Evolutionary conservation across 92 coral and sea anemone species (phyloP).

Genomic region (Actinostola sp.): DNA sequence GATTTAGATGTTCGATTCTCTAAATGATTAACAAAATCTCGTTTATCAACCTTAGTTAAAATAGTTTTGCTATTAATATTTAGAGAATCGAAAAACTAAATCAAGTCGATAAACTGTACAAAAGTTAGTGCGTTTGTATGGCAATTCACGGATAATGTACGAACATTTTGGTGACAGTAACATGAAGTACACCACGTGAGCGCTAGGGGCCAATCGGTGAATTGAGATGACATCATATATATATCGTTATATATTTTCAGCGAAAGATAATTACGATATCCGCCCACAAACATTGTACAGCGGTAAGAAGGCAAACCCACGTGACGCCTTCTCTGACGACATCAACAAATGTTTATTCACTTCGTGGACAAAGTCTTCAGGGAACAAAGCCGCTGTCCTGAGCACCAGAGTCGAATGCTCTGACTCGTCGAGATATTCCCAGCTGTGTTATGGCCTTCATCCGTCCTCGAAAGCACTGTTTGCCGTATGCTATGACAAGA

Average conservation of each 20-base stretch:
- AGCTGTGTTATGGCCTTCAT: slow-evolving; percentile 1
- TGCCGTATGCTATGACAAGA: slow-evolving; percentile 2
- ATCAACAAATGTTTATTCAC: slow-evolving; percentile 13
- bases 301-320: background rate
- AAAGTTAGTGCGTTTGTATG: too few species aligned
- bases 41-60: too few species aligned
- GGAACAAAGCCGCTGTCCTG: background rate
- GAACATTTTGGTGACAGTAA: too few species aligned
- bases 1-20: too few species aligned
- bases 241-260: background rate
- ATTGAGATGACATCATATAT: background rate
- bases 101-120: too few species aligned
- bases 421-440: background rate
- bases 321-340: slow-evolving; percentile 9
- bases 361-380: slow-evolving; percentile 1
- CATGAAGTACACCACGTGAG: too few species aligned
- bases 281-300: background rate
- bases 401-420: background rate
- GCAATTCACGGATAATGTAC: too few species aligned
- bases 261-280: background rate
- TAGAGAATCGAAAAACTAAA: too few species aligned
- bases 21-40: too few species aligned
- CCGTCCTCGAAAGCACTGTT: background rate
- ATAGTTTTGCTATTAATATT: too few species aligned
- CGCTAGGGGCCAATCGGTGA: too few species aligned